phyloP scores from a whole-genome alignment of 2,113 vertebrate species.

The Carlito syrichta region DNA sequence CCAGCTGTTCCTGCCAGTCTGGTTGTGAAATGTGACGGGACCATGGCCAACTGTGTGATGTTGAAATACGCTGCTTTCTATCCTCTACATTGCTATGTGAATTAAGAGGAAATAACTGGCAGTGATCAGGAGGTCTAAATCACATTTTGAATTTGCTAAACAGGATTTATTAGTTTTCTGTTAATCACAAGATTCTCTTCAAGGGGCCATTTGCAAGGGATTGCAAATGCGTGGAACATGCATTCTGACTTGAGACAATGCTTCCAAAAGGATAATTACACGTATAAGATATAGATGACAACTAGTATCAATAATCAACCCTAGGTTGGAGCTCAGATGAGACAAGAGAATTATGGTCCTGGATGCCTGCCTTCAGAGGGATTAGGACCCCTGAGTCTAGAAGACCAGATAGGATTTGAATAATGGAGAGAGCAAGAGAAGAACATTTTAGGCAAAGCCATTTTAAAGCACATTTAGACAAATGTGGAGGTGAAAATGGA shows the following conservation, averaged over 20 bases:
- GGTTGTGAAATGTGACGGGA: conserved; percentile 56
- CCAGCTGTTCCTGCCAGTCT: conserved; percentile 63
- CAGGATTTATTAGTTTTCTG: conserved; percentile 37
- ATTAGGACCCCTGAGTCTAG: background rate
- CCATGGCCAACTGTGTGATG: conserved; percentile 22
- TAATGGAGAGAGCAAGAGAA: background rate
- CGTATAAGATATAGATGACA: background rate
- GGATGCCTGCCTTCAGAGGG: background rate
- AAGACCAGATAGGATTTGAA: background rate
- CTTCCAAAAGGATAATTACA: background rate
- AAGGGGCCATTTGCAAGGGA: background rate
- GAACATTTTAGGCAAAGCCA: background rate
- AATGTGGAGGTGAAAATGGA: background rate
- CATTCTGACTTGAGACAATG: background rate
- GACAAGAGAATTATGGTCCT: background rate
- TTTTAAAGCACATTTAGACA: too few species aligned
- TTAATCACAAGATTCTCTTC: background rate
- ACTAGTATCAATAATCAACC: too few species aligned
- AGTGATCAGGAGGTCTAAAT: conserved; percentile 10
- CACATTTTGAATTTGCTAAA: conserved; percentile 1
- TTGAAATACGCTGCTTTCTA: conserved; percentile 22
- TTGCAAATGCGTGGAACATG: background rate
- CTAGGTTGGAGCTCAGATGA: background rate
- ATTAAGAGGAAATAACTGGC: background rate
- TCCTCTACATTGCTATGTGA: background rate